A percentile compares a stretch with the other conserved stretches of the same genome.
Evolutionary conservation across 2,113 vertebrate genomes (phyloP).

Genomic region (Speoplatyrhinus poulsoni): DNA sequence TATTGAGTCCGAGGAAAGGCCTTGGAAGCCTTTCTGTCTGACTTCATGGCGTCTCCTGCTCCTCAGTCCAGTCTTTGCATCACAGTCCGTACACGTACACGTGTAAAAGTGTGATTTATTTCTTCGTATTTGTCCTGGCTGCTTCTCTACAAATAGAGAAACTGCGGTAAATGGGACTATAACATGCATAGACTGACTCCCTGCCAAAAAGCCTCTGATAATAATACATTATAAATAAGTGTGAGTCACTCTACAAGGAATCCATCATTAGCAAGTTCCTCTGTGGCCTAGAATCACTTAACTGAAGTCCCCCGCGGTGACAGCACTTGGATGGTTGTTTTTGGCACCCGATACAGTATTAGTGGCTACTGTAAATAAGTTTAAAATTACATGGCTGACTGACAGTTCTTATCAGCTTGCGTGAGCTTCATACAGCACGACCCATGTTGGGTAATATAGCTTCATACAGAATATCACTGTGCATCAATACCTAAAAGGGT

Average conservation of each 20-base stretch:
- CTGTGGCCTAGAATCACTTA: background rate
- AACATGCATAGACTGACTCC: background rate
- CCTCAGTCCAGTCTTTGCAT: background rate
- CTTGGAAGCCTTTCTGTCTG: background rate
- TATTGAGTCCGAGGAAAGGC: slow-evolving; percentile 9
- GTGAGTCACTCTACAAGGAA: slow-evolving; percentile 14
- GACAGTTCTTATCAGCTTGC: slow-evolving; percentile 1
- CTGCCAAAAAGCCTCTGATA: background rate
- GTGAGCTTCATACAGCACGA: background rate
- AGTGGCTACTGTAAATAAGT: background rate
- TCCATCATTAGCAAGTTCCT: slow-evolving; percentile 14
- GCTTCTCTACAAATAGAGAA: too few species aligned
- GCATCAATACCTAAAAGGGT: too few species aligned
- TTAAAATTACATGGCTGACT: slow-evolving; percentile 3
- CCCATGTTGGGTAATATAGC: background rate
- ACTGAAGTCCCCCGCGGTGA: background rate
- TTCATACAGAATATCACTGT: too few species aligned
- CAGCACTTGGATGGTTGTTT: slow-evolving; percentile 11
- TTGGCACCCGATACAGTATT: slow-evolving; percentile 3
- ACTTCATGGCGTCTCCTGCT: background rate
- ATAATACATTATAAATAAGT: background rate
- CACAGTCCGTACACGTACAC: background rate
- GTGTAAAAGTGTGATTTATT: background rate
- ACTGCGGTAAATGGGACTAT: background rate
- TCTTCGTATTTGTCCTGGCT: background rate